These are phyloP conservation scores for Euschistus heros DNA, from an alignment of 1,140 invertebrate genomes.

Conservation along the genomic window DNA sequence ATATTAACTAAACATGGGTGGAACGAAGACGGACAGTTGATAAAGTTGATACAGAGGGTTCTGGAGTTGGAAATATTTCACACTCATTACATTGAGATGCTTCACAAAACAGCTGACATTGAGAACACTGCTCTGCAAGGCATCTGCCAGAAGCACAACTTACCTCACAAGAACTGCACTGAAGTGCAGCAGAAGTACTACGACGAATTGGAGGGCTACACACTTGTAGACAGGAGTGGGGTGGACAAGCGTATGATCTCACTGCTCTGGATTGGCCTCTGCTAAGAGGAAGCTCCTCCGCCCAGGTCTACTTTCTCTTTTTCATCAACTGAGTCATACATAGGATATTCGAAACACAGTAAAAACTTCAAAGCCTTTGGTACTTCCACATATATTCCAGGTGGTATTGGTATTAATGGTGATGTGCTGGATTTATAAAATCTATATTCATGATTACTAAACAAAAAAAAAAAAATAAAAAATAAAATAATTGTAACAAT, in stretches of 20 bases:
- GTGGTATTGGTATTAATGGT: constrained; percentile 75
- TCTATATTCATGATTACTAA: constrained; percentile 67
- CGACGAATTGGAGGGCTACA: constrained; percentile 12
- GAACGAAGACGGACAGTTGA: neutral
- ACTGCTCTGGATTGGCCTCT: constrained; percentile 24
- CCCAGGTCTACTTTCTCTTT: constrained; percentile 45
- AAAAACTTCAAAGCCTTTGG: constrained; percentile 70
- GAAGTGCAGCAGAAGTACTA: neutral
- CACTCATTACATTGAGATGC: neutral
- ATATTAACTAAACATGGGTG: constrained; percentile 2
- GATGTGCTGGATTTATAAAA: constrained; percentile 79
- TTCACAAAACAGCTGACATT: constrained; percentile 6
- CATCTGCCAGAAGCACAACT: constrained; percentile 1
- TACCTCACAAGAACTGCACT: neutral
- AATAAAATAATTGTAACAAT: too few species aligned
- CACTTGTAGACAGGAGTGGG: constrained; percentile 27
- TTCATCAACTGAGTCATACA: constrained; percentile 64
- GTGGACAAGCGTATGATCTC: constrained; percentile 28
- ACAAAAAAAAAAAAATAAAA: constrained; percentile 32
- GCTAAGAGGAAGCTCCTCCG: constrained; percentile 23
- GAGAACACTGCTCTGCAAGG: constrained; percentile 2
- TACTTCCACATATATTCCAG: constrained; percentile 69
- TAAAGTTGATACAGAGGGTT: neutral
- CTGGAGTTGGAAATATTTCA: neutral
- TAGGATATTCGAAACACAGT: constrained; percentile 75